Evolutionary conservation across 2,113 vertebrate species (phyloP), one percentile per base, ranked within the genome.

Genomic region (Toxotes jaculatrix): DNA sequence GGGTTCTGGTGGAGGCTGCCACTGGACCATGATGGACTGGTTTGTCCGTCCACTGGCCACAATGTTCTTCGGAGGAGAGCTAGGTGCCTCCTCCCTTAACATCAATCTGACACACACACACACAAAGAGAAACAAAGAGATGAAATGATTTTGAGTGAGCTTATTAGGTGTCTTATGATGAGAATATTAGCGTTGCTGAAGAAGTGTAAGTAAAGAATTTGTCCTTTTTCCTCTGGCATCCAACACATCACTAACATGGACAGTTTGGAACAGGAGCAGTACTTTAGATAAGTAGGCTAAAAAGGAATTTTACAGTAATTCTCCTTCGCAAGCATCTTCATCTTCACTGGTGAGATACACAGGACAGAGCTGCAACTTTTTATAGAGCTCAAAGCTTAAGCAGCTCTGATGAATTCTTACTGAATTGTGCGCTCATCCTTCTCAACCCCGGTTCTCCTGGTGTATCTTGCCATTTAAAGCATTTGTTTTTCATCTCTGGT

Each of bases 21-120:
- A 99, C 93, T 99, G 98, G 14, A 99, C 97, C 98, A 99, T 99
- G 86, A 99, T 99, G 59, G 98, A 99, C 92, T 99, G 98, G 76
- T 99, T 99, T 82, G 98, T 99, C 10, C 98, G 94, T 3, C 98
- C 98, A 7, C 97, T 98, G 74, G 98, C 98, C 75, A 99, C 97
- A 0, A 99, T 97, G 45, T 99, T 99, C 88, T 99, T 99, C 0
- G 98, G 98, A 2, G 98, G 97, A 0, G 98, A 97, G 7, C 97
- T 98, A 21, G 98, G 98, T 0, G 98, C 96, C 74, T 98, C 98
- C 89, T 99, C 98, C 1, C 97, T 95, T 1, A 99, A 91, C 96
- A 98, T 97, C 88, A 98, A 59, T 78, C 98, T 99, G 65, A 43
- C 5, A 42, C 23, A 65, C 60, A 77, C 8, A 62, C 14, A 83